phyloP scores from a whole-genome alignment of 92 coral and sea anemone species.

The Epizoanthus rinbou region DNA sequence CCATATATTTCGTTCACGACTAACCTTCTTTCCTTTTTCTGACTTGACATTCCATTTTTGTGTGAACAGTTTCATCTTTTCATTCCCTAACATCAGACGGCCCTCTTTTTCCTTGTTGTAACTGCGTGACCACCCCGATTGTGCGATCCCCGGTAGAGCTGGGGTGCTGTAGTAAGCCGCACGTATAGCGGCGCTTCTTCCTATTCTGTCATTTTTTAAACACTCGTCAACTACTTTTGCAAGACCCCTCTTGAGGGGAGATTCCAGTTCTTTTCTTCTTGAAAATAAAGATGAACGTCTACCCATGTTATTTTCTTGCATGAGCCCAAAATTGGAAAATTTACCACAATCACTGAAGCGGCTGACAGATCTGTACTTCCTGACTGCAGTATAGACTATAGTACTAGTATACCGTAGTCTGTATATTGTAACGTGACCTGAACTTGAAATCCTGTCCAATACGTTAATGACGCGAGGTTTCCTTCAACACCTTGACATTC shows the following conservation, averaged over 20 bases:
- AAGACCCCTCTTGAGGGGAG: background rate
- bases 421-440: too few species aligned
- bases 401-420: too few species aligned
- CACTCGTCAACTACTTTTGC: background rate
- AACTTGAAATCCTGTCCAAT: too few species aligned
- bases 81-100: background rate
- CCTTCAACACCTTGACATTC: too few species aligned
- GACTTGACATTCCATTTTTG: background rate
- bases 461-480: too few species aligned
- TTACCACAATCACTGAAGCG: background rate
- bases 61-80: background rate
- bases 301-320: background rate
- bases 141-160: background rate
- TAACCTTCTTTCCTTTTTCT: constrained; percentile 2
- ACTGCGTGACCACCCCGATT: background rate
- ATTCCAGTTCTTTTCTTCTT: background rate
- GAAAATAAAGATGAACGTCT: constrained; percentile 2
- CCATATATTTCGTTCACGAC: background rate
- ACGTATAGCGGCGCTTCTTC: background rate
- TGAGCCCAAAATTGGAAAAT: background rate
- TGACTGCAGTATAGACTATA: background rate
- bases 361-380: background rate
- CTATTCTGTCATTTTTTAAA: background rate
- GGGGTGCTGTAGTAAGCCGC: background rate
- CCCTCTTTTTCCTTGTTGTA: background rate